phyloP scores from a whole-genome alignment of 2,797 vertebrate species.

The Meriones psammophilus region DNA sequence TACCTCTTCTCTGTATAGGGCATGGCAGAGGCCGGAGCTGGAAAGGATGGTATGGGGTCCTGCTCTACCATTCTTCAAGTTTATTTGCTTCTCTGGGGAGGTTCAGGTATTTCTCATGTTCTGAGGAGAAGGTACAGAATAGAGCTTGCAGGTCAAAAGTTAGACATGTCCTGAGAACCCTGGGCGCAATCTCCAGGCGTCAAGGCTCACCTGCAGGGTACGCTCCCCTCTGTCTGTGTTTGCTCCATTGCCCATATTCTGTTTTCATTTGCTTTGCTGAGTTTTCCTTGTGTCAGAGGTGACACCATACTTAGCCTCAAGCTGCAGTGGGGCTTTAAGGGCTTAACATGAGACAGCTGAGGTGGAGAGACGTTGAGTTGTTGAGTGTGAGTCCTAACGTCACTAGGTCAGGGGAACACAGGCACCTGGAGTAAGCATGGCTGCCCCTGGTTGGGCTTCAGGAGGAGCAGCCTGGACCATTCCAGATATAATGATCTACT shows the following conservation, averaged over 20 bases:
- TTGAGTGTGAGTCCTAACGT: background rate
- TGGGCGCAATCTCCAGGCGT: background rate
- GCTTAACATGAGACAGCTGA: background rate
- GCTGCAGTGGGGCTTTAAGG: background rate
- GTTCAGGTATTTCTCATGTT: background rate
- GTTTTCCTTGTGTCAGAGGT: background rate
- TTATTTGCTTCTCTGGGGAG: background rate
- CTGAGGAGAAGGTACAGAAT: background rate
- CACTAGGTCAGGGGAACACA: background rate
- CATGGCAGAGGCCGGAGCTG: background rate
- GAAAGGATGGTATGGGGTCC: background rate
- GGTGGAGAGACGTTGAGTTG: background rate
- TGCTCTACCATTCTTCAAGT: background rate
- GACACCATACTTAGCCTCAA: rapidly evolving
- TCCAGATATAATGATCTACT: background rate
- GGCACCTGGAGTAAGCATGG: background rate
- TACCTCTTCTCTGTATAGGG: too few relatives aligned
- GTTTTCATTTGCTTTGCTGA: background rate
- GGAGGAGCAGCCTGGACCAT: background rate
- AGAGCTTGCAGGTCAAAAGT: background rate
- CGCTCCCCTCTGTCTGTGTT: rapidly evolving
- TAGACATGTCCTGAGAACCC: background rate
- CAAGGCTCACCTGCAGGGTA: background rate
- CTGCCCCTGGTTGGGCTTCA: rapidly evolving
- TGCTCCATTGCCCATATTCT: background rate